A percentile compares a stretch with the other conserved stretches of the same genome.
Conservation (phyloP, 2,113 vertebrate genomes). For the Ceuthmochares aereus region DNA sequence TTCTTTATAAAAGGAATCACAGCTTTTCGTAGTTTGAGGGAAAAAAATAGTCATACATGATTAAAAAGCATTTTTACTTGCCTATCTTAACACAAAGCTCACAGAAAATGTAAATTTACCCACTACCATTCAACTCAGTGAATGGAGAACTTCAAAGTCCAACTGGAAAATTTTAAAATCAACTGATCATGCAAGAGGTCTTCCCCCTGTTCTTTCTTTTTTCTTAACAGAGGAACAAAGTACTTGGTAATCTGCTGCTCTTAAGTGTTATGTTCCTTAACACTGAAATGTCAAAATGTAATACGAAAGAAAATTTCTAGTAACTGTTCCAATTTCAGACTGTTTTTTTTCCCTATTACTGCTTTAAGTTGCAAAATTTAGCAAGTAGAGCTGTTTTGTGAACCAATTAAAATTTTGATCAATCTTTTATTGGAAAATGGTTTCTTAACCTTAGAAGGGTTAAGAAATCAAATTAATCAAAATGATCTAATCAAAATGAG, state of each 20-base stretch:
- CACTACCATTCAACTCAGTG: background rate
- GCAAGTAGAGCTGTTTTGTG: background rate
- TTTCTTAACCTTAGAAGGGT: background rate
- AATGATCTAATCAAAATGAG: background rate
- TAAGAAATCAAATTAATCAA: no score
- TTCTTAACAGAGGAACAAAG: constrained; percentile 13
- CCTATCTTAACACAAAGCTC: constrained; percentile 10
- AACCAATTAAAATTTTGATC: background rate
- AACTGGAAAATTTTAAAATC: constrained; percentile 29
- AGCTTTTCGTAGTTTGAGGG: background rate
- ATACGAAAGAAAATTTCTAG: constrained; percentile 9
- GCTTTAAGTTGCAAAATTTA: background rate
- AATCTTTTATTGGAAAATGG: background rate
- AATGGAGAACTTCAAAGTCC: constrained; percentile 24
- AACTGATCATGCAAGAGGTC: background rate
- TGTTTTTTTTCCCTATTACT: background rate
- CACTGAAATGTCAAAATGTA: constrained; percentile 7
- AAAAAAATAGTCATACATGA: constrained; percentile 2
- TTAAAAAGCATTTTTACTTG: constrained; percentile 17
- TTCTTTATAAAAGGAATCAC: background rate
- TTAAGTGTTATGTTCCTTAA: constrained; percentile 27
- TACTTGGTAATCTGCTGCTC: constrained; percentile 1
- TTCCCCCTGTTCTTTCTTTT: background rate
- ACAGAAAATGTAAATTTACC: constrained; percentile 41
- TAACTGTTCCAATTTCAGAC: background rate